A percentile compares a stretch with the other conserved stretches of the same genome.
phyloP scores from a whole-genome alignment of 2,113 vertebrate species.

The Microcebus murinus region DNA sequence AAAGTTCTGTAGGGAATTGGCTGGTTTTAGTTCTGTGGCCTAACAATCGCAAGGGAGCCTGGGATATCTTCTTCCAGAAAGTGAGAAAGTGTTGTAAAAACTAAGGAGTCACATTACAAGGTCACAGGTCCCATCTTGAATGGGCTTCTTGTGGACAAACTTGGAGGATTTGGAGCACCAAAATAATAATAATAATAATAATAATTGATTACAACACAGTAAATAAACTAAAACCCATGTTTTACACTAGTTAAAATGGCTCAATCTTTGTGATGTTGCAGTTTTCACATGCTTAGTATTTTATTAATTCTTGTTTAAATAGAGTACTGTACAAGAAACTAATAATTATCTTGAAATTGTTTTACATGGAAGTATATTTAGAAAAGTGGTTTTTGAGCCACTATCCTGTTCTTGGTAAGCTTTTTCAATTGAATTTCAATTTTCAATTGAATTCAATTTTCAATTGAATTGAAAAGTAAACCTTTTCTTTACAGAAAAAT shows the following conservation, averaged over 20 bases:
- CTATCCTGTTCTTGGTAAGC: conserved; percentile 80
- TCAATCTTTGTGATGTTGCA: conserved; percentile 85
- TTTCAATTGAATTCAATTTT: no score
- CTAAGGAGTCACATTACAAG: no score
- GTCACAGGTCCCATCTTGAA: not conserved
- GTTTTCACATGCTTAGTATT: conserved; percentile 85
- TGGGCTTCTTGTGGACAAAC: not conserved
- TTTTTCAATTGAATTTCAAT: conserved; percentile 64
- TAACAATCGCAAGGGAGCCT: not conserved
- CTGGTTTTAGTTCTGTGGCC: not conserved
- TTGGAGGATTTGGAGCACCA: not conserved
- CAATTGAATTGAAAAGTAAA: not conserved
- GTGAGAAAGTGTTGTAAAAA: not conserved
- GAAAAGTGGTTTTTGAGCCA: conserved; percentile 84
- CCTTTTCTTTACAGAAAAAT: not conserved
- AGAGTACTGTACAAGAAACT: conserved; percentile 86
- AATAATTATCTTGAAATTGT: conserved; percentile 81
- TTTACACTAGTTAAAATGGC: conserved; percentile 85
- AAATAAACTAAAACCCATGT: not conserved
- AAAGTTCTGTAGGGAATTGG: not conserved
- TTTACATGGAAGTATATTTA: conserved; percentile 73
- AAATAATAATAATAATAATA: not conserved
- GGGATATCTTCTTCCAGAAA: not conserved
- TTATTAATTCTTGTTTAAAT: conserved; percentile 86
- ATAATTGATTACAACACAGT: not conserved